Evolutionary conservation across 2,888 invertebrate species (phyloP), one percentile per base, ranked within the genome.

Genomic region (Steinernema carpocapsae): DNA sequence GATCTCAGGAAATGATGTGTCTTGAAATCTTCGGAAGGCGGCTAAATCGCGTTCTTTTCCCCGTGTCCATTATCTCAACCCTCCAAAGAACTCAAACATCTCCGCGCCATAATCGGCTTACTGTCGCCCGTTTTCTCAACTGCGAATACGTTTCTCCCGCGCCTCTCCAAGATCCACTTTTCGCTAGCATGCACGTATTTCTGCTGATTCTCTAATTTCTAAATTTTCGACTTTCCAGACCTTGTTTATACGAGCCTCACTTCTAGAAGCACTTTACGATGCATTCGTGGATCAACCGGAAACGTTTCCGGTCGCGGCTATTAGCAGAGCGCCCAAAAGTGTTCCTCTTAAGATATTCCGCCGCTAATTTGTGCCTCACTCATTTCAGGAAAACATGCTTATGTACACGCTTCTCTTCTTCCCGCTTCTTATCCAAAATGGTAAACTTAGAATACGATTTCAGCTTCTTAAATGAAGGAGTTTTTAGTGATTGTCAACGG

Each of bases 41-140:
- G n/a, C n/a, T n/a, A n/a, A n/a, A n/a, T n/a, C n/a, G n/a, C n/a
- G n/a, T n/a, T n/a, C n/a, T n/a, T n/a, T n/a, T n/a, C n/a, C n/a
- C n/a, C n/a, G n/a, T n/a, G n/a, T n/a, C n/a, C n/a, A n/a, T n/a
- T n/a, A n/a, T n/a, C 43, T 43, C 43, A 56, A 26, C 56, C 26
- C 56, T 7, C 56, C 22, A 14, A 22, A 3, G n/a, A n/a, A n/a
- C 26, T 56, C 56, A 51, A 51, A 51, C 14, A 51, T 51, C 51
- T 51, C 19, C 43, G 24, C 56, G 56, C 24, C 26, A 56, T 56
- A 56, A 56, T 56, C 56, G 24, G 22, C 14, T 56, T 56, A 56
- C 56, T 26, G 56, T 22, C n/a, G n/a, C n/a, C 26, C 56, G 22
- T 56, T 56, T 22, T 56, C 26, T 10, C 7, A 26, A 24, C 22